Evolutionary conservation across 2,888 invertebrate genomes (phyloP).

Genomic region (Brenthis daphne): DNA sequence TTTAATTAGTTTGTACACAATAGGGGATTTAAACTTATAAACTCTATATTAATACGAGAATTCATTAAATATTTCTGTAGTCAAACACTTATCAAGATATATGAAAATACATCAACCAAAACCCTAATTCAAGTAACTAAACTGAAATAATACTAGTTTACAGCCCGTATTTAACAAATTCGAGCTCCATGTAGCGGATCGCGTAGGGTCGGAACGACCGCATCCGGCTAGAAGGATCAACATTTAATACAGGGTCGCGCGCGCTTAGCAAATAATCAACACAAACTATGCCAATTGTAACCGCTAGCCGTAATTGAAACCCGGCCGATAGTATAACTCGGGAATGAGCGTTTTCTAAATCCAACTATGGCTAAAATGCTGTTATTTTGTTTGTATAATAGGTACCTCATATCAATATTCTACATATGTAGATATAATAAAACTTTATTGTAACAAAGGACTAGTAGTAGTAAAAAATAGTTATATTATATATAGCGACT

Average conservation of each 20-base stretch:
- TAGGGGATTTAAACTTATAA: too few species aligned
- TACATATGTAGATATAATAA: too few species aligned
- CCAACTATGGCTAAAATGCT: slow-evolving; percentile 6
- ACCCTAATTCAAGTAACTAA: slow-evolving; percentile 2
- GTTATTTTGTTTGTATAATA: neutral
- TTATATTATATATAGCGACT: too few species aligned
- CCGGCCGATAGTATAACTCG: slow-evolving; percentile 33
- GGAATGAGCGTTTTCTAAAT: slow-evolving; percentile 34
- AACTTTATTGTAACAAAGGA: too few species aligned
- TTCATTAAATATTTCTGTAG: neutral
- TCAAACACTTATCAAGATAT: neutral
- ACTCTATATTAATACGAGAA: neutral
- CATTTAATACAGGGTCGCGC: slow-evolving; percentile 36
- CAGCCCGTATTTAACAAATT: slow-evolving; percentile 25
- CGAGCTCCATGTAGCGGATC: slow-evolving; percentile 16
- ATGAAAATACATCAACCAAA: slow-evolving; percentile 12
- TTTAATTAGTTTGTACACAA: too few species aligned
- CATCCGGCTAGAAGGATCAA: slow-evolving; percentile 32
- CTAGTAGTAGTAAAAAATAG: too few species aligned
- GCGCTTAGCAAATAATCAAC: slow-evolving; percentile 40
- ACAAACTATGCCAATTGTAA: slow-evolving; percentile 43
- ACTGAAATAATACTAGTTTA: slow-evolving; percentile 21
- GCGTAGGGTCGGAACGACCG: slow-evolving; percentile 25
- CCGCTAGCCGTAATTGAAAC: slow-evolving; percentile 40
- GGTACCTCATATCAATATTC: too few species aligned